These are phyloP conservation scores for Drosophila macrospina DNA, from an alignment of 2,888 invertebrate genomes.

Conservation along the genomic window DNA sequence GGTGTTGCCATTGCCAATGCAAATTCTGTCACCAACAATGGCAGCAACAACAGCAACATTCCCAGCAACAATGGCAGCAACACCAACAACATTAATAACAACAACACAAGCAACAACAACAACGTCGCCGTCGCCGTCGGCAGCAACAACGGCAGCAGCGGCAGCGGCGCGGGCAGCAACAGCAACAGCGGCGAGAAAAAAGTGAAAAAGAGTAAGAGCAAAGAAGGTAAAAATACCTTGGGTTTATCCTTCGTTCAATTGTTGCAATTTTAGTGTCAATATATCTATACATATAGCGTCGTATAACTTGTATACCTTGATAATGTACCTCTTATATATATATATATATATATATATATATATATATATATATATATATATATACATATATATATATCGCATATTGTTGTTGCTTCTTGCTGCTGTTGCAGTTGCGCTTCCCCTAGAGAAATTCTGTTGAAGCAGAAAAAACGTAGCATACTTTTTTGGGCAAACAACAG, in stretches of 20 bases:
- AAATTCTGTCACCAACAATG: constrained; percentile 25
- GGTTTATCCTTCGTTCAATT: constrained; percentile 82
- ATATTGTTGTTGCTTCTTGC: constrained; percentile 43
- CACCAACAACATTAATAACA: constrained; percentile 65
- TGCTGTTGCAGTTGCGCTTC: constrained; percentile 23
- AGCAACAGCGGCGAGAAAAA: constrained; percentile 84
- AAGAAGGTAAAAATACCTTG: constrained; percentile 85
- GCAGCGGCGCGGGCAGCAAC: constrained; percentile 72
- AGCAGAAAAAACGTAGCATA: constrained; percentile 24
- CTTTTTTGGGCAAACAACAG: constrained; percentile 16
- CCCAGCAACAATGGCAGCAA: constrained; percentile 22
- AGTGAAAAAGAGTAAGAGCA: constrained; percentile 86
- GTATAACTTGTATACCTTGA: constrained; percentile 11
- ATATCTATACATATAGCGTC: constrained; percentile 19
- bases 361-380: constrained; percentile 11
- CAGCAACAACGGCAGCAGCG: constrained; percentile 65
- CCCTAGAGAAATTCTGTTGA: not conserved
- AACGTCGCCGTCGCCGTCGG: constrained; percentile 47
- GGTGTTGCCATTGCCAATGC: not conserved
- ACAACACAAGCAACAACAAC: constrained; percentile 48
- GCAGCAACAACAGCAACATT: constrained; percentile 39
- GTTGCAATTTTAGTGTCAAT: constrained; percentile 76
- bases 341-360: constrained; percentile 15
- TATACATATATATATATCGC: constrained; percentile 15
- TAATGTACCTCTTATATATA: constrained; percentile 4